A percentile compares a stretch with the other conserved stretches of the same genome.
Conservation (phyloP, 2,888 invertebrate genomes). For the Tachystola acroxantha region DNA sequence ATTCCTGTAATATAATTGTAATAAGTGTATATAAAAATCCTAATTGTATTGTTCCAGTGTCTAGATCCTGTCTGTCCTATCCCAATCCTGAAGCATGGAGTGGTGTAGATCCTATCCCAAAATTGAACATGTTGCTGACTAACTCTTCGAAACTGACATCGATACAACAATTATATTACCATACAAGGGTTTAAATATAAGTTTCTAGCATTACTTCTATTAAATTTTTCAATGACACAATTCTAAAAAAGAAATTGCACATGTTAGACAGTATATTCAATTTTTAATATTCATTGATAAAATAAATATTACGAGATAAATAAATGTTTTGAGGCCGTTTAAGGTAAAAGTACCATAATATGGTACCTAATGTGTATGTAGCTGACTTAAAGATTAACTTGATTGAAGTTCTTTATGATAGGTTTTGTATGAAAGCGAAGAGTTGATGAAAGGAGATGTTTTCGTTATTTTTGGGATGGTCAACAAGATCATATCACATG, state of each 20-base stretch:
- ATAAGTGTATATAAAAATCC: no score
- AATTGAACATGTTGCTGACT: slow-evolving; percentile 16
- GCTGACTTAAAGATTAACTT: no score
- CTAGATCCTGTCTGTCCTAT: slow-evolving; percentile 2
- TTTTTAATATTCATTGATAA: slow-evolving; percentile 15
- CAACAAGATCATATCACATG: no score
- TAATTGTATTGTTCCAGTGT: slow-evolving; percentile 14
- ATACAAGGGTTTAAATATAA: slow-evolving; percentile 42
- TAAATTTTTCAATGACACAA: slow-evolving; percentile 38
- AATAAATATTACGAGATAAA: no score
- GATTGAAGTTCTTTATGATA: no score
- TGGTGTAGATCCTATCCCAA: slow-evolving; percentile 16
- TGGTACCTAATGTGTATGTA: no score
- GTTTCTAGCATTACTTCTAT: slow-evolving; percentile 23
- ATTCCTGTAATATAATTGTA: no score
- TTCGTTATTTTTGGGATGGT: no score
- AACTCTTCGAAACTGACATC: neutral
- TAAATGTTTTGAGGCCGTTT: no score
- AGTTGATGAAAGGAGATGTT: no score
- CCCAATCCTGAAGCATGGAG: slow-evolving; percentile 5
- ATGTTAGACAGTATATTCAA: slow-evolving; percentile 40
- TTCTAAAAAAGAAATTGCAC: slow-evolving; percentile 29
- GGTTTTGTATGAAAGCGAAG: no score
- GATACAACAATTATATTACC: neutral
- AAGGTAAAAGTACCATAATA: no score